These are phyloP conservation scores for Diabrotica virgifera DNA, from an alignment of 1,140 invertebrate species.

Conservation along the genomic window DNA sequence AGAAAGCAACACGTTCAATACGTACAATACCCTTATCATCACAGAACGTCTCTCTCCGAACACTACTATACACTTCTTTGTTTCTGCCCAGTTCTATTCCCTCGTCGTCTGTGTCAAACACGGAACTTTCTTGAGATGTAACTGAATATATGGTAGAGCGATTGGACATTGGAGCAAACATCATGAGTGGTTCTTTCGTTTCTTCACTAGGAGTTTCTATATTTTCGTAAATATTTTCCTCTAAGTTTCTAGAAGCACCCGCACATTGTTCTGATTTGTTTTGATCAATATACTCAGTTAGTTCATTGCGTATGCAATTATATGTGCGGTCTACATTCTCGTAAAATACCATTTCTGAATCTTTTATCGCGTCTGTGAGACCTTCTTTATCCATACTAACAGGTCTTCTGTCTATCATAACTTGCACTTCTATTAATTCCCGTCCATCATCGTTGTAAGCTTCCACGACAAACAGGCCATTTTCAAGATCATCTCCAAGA, in stretches of 20 bases:
- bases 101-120: conserved; percentile 22
- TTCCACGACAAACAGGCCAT: conserved; percentile 31
- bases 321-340: conserved; percentile 9
- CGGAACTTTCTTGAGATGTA: conserved; percentile 25
- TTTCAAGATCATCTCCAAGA: conserved; percentile 22
- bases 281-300: no score
- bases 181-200: not conserved
- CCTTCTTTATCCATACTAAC: conserved; percentile 1
- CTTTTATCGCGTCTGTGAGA: not conserved
- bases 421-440: conserved; percentile 27
- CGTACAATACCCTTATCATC: conserved; percentile 29
- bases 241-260: not conserved
- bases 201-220: not conserved
- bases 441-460: conserved; percentile 32
- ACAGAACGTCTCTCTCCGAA: conserved; percentile 28
- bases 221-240: not conserved
- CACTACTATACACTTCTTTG: conserved; percentile 12
- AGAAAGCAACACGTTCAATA: conserved; percentile 27
- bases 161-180: conserved; percentile 22
- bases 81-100: conserved; percentile 12
- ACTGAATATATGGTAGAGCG: conserved; percentile 29
- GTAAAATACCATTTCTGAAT: conserved; percentile 18
- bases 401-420: conserved; percentile 15
- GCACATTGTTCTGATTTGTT: no score
- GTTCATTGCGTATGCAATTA: not conserved